Evolutionary conservation across 2,888 invertebrate species (phyloP).

Genomic region (Plebejus argus): DNA sequence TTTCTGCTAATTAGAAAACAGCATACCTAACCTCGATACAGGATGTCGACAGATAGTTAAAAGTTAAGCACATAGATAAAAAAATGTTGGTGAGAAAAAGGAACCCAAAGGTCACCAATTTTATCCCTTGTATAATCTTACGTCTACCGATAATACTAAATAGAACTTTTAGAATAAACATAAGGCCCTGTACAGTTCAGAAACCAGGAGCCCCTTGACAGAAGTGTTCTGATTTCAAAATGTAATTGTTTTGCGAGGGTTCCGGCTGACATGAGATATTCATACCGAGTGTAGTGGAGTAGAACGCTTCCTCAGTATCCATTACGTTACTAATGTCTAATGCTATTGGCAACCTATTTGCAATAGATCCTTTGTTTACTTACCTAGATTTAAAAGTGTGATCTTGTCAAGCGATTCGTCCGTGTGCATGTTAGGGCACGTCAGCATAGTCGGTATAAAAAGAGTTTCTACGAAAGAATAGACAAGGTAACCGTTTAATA

Average conservation of each 20-base stretch:
- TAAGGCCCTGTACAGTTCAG: not conserved
- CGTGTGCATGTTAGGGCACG: not conserved
- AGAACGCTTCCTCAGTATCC: not conserved
- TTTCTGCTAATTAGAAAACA: not conserved
- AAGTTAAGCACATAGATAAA: not conserved
- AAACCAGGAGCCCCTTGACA: not conserved
- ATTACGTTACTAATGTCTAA: not conserved
- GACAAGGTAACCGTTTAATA: no score
- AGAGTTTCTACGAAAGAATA: no score
- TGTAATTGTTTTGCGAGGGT: not conserved
- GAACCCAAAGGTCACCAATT: not conserved
- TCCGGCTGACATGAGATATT: not conserved
- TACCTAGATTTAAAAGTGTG: not conserved
- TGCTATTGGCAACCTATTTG: slow-evolving; percentile 1
- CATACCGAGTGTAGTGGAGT: not conserved
- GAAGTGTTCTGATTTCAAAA: not conserved
- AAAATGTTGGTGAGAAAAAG: not conserved
- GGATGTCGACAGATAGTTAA: not conserved
- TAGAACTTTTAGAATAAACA: no score
- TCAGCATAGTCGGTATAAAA: no score
- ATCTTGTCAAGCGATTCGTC: not conserved
- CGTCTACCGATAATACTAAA: no score
- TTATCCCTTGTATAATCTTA: no score
- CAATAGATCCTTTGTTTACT: not conserved
- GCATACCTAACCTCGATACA: not conserved